A percentile compares a stretch with the other conserved stretches of the same genome.
Conservation (phyloP, 2,797 vertebrate genomes). For the Alauda arvensis region DNA sequence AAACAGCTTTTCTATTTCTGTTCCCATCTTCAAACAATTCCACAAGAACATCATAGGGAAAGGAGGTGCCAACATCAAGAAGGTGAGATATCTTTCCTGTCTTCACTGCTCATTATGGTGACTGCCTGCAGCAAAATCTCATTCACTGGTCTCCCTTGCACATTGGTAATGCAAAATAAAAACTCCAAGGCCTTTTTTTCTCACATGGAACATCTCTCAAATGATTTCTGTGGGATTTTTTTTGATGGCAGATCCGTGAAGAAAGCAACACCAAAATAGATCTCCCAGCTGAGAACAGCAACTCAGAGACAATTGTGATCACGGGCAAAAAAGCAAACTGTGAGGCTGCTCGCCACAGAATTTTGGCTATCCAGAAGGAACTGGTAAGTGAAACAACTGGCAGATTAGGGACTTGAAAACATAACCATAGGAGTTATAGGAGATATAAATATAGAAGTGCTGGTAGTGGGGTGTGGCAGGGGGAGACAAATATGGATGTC, state of each 20-base stretch:
- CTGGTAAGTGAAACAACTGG: constrained; percentile 72
- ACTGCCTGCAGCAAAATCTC: neutral
- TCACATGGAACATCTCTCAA: neutral
- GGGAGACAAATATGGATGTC: neutral
- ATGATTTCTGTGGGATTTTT: accelerated
- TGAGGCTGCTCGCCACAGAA: constrained; percentile 87
- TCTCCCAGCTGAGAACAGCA: constrained; percentile 97
- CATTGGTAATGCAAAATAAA: neutral
- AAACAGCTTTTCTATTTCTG: constrained; percentile 93
- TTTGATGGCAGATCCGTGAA: constrained; percentile 86
- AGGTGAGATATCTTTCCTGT: constrained; percentile 70
- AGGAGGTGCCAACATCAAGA: constrained; percentile 97
- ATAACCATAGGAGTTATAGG: neutral
- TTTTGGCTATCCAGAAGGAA: constrained; percentile 96
- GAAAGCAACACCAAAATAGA: constrained; percentile 98
- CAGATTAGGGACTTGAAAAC: neutral
- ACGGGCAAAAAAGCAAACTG: constrained; percentile 95
- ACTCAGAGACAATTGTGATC: constrained; percentile 96
- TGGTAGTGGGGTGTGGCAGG: neutral
- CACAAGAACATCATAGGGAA: constrained; percentile 99
- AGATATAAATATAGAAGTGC: neutral
- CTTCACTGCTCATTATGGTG: neutral
- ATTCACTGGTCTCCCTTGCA: neutral
- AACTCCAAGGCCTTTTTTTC: neutral
- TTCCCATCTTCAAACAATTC: constrained; percentile 98